phyloP scores from a whole-genome alignment of 2,113 vertebrate species.

The Chionis minor region DNA sequence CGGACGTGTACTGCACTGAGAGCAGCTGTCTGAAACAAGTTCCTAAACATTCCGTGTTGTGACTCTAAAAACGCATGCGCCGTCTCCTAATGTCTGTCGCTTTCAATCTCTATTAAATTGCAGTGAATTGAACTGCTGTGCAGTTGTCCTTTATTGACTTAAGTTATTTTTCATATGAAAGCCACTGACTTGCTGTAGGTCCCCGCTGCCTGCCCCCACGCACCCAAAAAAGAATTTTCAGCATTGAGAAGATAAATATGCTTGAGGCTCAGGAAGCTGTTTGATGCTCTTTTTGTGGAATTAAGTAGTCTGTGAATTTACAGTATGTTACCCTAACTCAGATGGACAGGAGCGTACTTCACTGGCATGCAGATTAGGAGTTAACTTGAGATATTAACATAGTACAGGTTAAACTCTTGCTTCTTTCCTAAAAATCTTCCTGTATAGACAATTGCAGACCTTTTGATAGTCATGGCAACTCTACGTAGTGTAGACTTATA shows the following conservation, averaged over 20 bases:
- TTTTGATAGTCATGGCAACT: not conserved
- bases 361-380: not conserved
- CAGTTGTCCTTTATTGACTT: slow-evolving; percentile 23
- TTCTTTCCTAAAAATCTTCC: not conserved
- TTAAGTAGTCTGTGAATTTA: not conserved
- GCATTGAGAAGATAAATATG: not conserved
- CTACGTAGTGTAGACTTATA: not conserved
- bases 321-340: not conserved
- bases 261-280: not conserved
- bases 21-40: not conserved
- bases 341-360: not conserved
- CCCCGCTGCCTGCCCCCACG: not conserved
- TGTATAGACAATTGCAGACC: not conserved
- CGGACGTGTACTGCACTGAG: not conserved
- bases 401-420: not conserved
- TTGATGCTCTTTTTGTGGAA: not conserved
- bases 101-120: slow-evolving; percentile 20
- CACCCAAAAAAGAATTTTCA: not conserved
- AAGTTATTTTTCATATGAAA: not conserved
- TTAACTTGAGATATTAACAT: not conserved
- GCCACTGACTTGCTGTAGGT: not conserved
- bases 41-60: not conserved
- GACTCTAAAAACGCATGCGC: not conserved
- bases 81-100: not conserved
- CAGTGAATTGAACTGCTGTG: slow-evolving; percentile 25